These are phyloP conservation scores for Homarus gammarus DNA, from an alignment of 2,888 invertebrate species.

Conservation along the genomic window DNA sequence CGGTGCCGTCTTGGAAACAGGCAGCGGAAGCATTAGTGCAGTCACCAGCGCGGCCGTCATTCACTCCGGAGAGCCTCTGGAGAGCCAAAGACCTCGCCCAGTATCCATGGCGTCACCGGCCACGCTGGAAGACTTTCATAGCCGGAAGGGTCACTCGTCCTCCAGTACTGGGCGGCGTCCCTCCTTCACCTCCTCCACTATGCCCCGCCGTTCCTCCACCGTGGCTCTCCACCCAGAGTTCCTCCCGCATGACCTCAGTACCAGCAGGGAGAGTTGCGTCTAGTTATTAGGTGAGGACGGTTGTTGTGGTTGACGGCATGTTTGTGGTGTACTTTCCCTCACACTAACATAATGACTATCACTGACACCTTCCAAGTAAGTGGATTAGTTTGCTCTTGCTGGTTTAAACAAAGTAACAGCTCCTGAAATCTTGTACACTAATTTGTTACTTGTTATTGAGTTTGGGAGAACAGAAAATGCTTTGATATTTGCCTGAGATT, in stretches of 20 bases:
- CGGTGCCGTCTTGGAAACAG: background rate
- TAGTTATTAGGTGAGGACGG: background rate
- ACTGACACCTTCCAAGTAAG: no score
- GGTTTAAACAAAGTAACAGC: no score
- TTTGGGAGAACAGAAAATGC: no score
- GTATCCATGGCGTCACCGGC: conserved; percentile 5
- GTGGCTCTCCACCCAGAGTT: conserved; percentile 26
- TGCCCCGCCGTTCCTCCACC: conserved; percentile 26
- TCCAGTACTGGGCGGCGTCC: background rate
- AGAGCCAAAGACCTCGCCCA: conserved; percentile 9
- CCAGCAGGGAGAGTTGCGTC: conserved; percentile 57
- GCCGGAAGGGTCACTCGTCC: background rate
- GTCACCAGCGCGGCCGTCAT: background rate
- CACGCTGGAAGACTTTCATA: conserved; percentile 16
- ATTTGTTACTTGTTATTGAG: no score
- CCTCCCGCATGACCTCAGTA: conserved; percentile 37
- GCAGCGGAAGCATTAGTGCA: background rate
- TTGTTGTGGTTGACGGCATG: no score
- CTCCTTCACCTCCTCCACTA: conserved; percentile 7
- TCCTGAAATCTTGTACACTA: no score
- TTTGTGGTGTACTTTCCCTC: no score
- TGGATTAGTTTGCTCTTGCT: no score
- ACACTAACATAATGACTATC: no score
- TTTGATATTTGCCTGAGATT: no score
- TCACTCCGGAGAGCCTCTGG: conserved; percentile 23